Percentiles rank a stretch among this genome's conserved stretches.
These are phyloP conservation scores for Dryoscopus gambensis DNA, from an alignment of 2,113 vertebrate genomes.

Conservation along the genomic window DNA sequence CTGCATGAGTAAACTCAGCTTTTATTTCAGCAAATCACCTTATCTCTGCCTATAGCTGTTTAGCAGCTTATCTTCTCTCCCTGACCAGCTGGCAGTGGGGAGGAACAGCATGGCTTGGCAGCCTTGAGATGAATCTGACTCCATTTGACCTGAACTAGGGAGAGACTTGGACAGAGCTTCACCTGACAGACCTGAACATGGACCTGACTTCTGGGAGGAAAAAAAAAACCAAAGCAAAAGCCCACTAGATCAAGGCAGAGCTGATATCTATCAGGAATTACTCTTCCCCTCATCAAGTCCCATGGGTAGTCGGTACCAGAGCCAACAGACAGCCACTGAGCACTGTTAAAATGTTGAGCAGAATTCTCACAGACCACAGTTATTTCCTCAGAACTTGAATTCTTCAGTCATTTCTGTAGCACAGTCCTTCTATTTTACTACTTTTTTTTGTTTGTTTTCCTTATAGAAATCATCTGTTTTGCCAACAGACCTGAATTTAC, in stretches of 20 bases:
- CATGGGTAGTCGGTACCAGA: neutral
- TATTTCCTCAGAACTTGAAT: neutral
- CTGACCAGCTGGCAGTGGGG: neutral
- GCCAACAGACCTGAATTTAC: neutral
- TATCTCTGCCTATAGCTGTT: neutral
- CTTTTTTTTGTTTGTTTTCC: neutral
- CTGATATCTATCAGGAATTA: neutral
- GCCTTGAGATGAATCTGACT: neutral
- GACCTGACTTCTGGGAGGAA: fast-evolving
- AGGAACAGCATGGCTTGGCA: neutral
- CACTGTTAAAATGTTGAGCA: neutral
- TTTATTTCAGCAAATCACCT: neutral
- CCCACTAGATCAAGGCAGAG: neutral
- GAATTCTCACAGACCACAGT: neutral
- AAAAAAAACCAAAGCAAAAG: neutral
- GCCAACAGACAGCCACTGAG: neutral
- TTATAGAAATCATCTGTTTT: neutral
- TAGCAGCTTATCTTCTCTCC: too few species aligned
- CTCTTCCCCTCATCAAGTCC: neutral
- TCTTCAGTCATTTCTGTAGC: neutral
- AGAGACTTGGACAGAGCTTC: neutral
- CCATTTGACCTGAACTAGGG: neutral
- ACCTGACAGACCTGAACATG: neutral
- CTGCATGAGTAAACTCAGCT: neutral
- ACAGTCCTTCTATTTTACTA: neutral